Percentiles rank a stretch among this genome's conserved stretches.
These are phyloP conservation scores for Coturnix japonica DNA, from an alignment of 2,113 vertebrate genomes.

Conservation along the genomic window DNA sequence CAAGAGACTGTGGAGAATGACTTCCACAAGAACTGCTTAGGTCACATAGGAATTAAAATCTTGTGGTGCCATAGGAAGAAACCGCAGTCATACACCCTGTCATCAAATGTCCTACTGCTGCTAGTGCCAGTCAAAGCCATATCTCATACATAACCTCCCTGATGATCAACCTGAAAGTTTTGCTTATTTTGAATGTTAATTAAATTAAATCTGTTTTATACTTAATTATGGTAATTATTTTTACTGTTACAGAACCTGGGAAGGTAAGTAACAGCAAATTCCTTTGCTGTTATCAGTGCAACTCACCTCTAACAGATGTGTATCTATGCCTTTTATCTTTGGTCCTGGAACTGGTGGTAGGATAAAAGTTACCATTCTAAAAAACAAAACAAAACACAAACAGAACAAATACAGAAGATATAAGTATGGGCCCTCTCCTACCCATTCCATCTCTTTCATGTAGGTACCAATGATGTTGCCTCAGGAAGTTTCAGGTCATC, in stretches of 20 bases:
- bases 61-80: not conserved
- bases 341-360: constrained; percentile 94
- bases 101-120: not conserved
- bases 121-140: not conserved
- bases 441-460: not conserved
- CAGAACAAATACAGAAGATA: not conserved
- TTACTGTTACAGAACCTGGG: not conserved
- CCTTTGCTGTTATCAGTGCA: not conserved
- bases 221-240: not conserved
- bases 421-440: not conserved
- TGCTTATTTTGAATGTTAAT: not conserved
- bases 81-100: not conserved
- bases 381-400: constrained; percentile 16
- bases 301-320: constrained; percentile 89
- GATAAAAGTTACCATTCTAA: constrained; percentile 87
- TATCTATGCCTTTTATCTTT: constrained; percentile 96
- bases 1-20: not conserved
- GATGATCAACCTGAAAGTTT: not conserved
- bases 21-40: not conserved
- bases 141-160: not conserved
- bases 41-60: not conserved
- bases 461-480: not conserved
- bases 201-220: not conserved
- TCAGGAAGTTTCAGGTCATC: not conserved
- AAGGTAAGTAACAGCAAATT: not conserved